Base-by-base conservation (phyloP, 2,797 vertebrate species). In the Vireo griseus region DNA sequence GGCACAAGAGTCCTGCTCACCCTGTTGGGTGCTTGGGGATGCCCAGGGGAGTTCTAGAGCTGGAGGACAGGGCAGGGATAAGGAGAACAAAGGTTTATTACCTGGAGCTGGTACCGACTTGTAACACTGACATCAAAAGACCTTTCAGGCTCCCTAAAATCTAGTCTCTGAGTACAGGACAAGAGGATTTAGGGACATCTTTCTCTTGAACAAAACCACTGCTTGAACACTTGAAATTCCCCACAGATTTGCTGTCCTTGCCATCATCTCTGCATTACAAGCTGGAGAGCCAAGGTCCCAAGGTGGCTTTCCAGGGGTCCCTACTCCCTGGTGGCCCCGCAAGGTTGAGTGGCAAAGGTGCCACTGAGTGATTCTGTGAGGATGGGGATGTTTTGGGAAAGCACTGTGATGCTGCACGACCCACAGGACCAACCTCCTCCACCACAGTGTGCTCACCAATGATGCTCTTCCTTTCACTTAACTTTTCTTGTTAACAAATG, bases 391-490 rank as follows among this genome's bases (percentile, higher is more conserved):
- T 11, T 58, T 91, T 44, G 20, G 66, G 52, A 35, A 73, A 50
- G 51, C 21, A 8, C 28, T 40, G n/a, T 3, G 55, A 35, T 39
- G 44, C 39, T 86, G 55, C 74, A 81, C 42, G 74, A 68, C 68
- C 2, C 7, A 55, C 9, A 67, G 65, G 55, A 81, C 9, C 57
- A 57, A 10, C 4, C 20, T 68, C 25, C 9, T 13, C 50, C 26
- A 13, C 6, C 3, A 13, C 62, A 62, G 6, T 0, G 0, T 13
- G 19, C 31, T 48, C n/a, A 45, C 12, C 28, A 35, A 13, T 11
- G 69, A 78, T 39, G 39, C 31, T 77, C 29, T 15, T 37, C 11
- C 65, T 72, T 69, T 91, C 35, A 44, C 47, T 61, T 39, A 33
- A 63, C 31, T 50, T 33, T 15, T 45, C 33, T 8, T n/a, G 33